A percentile compares a stretch with the other conserved stretches of the same genome.
These are phyloP conservation scores for Branchellion lobata DNA, from an alignment of 2,888 invertebrate species.

Conservation along the genomic window DNA sequence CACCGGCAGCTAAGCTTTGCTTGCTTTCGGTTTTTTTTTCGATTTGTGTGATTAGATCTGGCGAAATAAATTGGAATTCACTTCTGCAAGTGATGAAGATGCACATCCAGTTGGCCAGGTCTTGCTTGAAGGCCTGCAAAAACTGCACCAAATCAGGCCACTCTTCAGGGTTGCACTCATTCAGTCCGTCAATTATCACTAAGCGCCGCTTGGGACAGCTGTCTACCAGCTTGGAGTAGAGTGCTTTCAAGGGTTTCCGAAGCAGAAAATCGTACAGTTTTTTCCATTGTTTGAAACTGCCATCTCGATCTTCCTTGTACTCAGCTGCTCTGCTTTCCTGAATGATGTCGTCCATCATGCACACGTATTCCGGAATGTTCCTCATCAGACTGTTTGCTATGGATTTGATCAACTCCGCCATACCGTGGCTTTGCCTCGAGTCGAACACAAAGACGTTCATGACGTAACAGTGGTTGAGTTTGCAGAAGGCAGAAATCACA, in stretches of 20 bases:
- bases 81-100: slow-evolving; percentile 30
- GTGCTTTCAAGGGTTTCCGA: slow-evolving; percentile 24
- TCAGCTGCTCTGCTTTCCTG: slow-evolving; percentile 15
- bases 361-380: slow-evolving; percentile 37
- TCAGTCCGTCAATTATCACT: slow-evolving; percentile 20
- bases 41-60: slow-evolving; percentile 17
- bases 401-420: slow-evolving; percentile 37
- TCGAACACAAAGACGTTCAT: slow-evolving; percentile 36
- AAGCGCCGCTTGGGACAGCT: slow-evolving; percentile 14
- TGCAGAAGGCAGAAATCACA: slow-evolving; percentile 26
- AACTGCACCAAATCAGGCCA: slow-evolving; percentile 27
- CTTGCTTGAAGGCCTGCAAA: slow-evolving; percentile 30
- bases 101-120: slow-evolving; percentile 32
- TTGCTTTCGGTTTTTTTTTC: slow-evolving; percentile 10
- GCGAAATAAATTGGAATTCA: slow-evolving; percentile 3
- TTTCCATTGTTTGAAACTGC: slow-evolving; percentile 7
- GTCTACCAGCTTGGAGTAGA: slow-evolving; percentile 7
- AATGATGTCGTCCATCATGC: slow-evolving; percentile 41
- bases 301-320: neutral
- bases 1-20: neutral
- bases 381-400: slow-evolving; percentile 37
- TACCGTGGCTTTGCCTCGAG: slow-evolving; percentile 8
- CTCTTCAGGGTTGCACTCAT: slow-evolving; percentile 24
- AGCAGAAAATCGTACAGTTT: slow-evolving; percentile 28
- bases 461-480: slow-evolving; percentile 37